Base-by-base conservation (phyloP, 2,888 invertebrate species). In the Synanthedon tipuliformis region DNA sequence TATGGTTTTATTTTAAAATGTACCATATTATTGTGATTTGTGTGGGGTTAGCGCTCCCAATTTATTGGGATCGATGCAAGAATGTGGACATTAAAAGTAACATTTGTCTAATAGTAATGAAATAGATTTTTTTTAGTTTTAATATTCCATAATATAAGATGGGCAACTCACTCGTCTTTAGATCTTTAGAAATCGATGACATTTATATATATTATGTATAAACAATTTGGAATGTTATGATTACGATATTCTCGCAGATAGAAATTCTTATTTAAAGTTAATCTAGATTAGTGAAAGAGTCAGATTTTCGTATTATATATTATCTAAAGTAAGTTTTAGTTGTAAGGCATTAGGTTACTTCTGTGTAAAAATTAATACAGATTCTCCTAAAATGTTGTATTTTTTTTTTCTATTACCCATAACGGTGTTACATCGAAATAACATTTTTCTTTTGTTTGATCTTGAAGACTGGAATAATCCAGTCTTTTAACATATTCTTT, bases 331-430 rank as follows among this genome's bases (percentile, higher is more conserved):
- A 71, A 69, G 66, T 75, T 66, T 78, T 75, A 78, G 80, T 73
- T 72, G 65, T 81, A 81, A 80, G 74, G 72, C 76, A 84, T 70
- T 81, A 82, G 81, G 74, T 73, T 77, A 84, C 71, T 69, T 71
- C 73, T 79, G 77, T 85, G 78, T 84, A 86, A 81, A 76, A 81
- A 85, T 80, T 73, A 82, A 81, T 77, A 82, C 79, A 78, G 79
- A 82, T 86, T 83, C 82, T 80, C 75, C 72, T 73, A 59, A 58
- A 59, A 61, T 57, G 55, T 16, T 60, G 60, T 63, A 63, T 78
- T 78, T 80, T 68, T 52, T 18, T 52, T 56, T 56, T 23, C 12
- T 27, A 34, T n/a, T 34, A 12, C 40, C 50, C 18, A 3, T 18
- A 16, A 41, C 50, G 15, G 50, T 48, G 0, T 34, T 34, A 34